Evolutionary conservation across 2,113 vertebrate species (phyloP).

Genomic region (Geococcyx californianus): DNA sequence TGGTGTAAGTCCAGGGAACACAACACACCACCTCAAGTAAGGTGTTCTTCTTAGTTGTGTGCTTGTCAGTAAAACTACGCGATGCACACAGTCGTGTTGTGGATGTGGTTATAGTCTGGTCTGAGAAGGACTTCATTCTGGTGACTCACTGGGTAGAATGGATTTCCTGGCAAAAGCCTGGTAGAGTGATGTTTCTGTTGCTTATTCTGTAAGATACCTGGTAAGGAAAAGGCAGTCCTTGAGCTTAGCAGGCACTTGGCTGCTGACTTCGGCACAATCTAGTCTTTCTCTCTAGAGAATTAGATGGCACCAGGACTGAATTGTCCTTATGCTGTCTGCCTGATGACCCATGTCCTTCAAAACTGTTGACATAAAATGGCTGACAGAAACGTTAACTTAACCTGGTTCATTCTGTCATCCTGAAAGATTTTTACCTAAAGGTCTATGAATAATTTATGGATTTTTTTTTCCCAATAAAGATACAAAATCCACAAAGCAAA

Average conservation of each 20-base stretch:
- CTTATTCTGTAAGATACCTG: not conserved
- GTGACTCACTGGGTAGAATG: not conserved
- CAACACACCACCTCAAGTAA: fast-evolving
- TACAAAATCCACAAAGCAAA: not conserved
- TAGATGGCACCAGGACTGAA: not conserved
- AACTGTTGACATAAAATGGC: not conserved
- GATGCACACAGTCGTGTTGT: fast-evolving
- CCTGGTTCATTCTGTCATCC: not conserved
- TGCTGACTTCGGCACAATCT: not conserved
- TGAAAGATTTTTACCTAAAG: not conserved
- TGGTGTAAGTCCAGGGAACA: not conserved
- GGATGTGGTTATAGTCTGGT: not conserved
- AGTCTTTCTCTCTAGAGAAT: not conserved
- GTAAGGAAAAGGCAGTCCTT: not conserved
- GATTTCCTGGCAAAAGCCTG: not conserved
- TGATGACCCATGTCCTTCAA: not conserved
- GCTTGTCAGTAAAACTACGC: not conserved
- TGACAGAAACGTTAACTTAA: not conserved
- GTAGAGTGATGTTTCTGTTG: not conserved
- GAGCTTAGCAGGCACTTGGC: not conserved
- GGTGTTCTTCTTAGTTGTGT: not conserved
- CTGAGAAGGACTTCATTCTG: not conserved
- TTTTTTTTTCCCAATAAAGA: not conserved
- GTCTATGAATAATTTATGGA: not conserved
- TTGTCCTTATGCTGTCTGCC: not conserved